Percentiles rank a stretch among this genome's conserved stretches.
These are phyloP conservation scores for Latrodectus geometricus DNA, from an alignment of 1,140 invertebrate species.

Conservation along the genomic window DNA sequence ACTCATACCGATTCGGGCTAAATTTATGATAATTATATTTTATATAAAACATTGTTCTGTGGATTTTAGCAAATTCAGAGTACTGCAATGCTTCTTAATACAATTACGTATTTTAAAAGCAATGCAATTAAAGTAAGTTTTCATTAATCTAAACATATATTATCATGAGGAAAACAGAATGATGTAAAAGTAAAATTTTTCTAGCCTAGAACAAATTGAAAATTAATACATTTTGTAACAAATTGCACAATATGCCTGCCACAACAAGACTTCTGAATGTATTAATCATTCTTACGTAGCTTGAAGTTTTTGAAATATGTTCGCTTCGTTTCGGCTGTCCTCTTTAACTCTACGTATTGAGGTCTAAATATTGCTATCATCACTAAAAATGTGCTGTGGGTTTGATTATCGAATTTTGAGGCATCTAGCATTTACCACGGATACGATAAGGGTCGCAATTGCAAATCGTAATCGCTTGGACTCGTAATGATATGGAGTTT, in stretches of 20 bases:
- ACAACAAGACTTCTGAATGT: slow-evolving; percentile 43
- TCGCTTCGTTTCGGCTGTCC: slow-evolving; percentile 24
- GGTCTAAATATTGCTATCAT: neutral
- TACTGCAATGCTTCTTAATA: no score
- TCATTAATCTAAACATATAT: no score
- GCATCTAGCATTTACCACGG: slow-evolving; percentile 49
- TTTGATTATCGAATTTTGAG: slow-evolving; percentile 62
- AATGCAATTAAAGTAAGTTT: no score
- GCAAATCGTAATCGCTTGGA: slow-evolving; percentile 47
- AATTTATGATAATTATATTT: no score
- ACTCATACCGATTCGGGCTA: no score
- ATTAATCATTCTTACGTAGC: slow-evolving; percentile 40
- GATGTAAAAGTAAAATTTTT: neutral
- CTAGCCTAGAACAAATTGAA: slow-evolving; percentile 20
- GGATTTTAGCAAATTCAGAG: no score
- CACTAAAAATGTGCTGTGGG: neutral
- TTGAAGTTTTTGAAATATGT: slow-evolving; percentile 15
- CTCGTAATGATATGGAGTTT: slow-evolving; percentile 38
- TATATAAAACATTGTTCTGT: no score
- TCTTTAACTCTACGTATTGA: slow-evolving; percentile 15
- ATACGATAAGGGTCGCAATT: slow-evolving; percentile 45
- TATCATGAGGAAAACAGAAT: no score
- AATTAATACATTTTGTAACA: slow-evolving; percentile 42
- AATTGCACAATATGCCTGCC: slow-evolving; percentile 24
- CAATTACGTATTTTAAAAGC: no score